These are phyloP conservation scores for Triplophysa dalaica DNA, from an alignment of 2,113 vertebrate species.

Conservation along the genomic window DNA sequence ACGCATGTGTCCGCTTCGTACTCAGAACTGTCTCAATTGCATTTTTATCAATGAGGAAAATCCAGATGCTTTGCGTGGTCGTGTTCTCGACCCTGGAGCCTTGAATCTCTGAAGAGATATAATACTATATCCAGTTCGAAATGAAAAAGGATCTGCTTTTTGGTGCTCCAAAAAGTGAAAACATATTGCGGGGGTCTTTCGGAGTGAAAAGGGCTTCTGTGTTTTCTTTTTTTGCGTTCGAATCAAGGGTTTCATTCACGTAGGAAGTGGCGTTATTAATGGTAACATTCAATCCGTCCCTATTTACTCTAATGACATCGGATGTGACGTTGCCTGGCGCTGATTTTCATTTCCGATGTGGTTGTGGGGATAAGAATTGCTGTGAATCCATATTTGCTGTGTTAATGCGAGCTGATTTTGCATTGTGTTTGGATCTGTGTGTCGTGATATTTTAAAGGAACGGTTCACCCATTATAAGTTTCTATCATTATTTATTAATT, in stretches of 20 bases:
- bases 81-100: slow-evolving; percentile 13
- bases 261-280: neutral
- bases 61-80: slow-evolving; percentile 54
- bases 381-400: neutral
- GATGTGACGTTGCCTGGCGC: slow-evolving; percentile 5
- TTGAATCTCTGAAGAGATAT: slow-evolving; percentile 36
- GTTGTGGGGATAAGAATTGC: slow-evolving; percentile 17
- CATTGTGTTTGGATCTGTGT: neutral
- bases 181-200: slow-evolving; percentile 55
- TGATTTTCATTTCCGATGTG: slow-evolving; percentile 20
- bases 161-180: slow-evolving; percentile 59
- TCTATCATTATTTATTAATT: neutral
- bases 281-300: slow-evolving; percentile 19
- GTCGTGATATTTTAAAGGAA: neutral
- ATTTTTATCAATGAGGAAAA: slow-evolving; percentile 58
- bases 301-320: slow-evolving; percentile 2
- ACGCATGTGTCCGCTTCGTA: slow-evolving; percentile 62
- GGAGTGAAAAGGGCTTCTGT: slow-evolving; percentile 19
- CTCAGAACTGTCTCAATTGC: slow-evolving; percentile 49
- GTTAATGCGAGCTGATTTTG: slow-evolving; percentile 9
- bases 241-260: neutral
- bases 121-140: slow-evolving; percentile 56
- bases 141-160: slow-evolving; percentile 46
- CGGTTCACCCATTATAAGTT: neutral
- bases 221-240: slow-evolving; percentile 24